Base-by-base conservation (phyloP, 2,797 vertebrate species). In the Poecilia velifera region DNA sequence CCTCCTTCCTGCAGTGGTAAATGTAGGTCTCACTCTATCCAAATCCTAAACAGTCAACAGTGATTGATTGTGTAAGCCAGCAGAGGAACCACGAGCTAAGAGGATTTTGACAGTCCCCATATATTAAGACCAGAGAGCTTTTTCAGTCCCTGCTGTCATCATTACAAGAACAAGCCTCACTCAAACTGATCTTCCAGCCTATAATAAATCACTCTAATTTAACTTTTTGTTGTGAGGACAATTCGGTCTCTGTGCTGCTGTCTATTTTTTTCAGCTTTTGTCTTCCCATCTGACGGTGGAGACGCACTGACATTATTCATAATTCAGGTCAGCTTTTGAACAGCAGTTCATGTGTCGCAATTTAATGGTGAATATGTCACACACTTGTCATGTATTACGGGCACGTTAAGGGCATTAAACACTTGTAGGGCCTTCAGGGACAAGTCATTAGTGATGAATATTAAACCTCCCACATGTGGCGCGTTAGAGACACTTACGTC, bases 61-160 rank as follows among this genome's bases (percentile, higher is more conserved):
- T 91, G 91, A 92, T 91, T 82, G 87, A 93, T 92, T 6, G 79
- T 20, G 72, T 13, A 73, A 85, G 75, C 80, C 78, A 51, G 55
- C 18, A 57, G 79, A 85, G 83, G 87, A 87, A 86, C 81, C 57
- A 74, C 39, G 83, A 90, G 87, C 86, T 87, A 81, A 89, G 87
- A 89, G 47, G 76, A 86, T 76, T 88, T 82, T 92, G 91, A 90
- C 89, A 92, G 86, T 76, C 59, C 39, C 71, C 83, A 91, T 90
- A 91, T 86, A 89, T 94, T 90, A 89, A 88, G 62, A 85, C 84
- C 76, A 81, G 73, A 81, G 77, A 86, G 76, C 43, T 55, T 85
- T 87, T 74, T 87, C 74, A 81, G 53, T 81, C 73, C 70, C 47
- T 9, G 77, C 84, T 81, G 86, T 87, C 88, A 85, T 86, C 80